These are phyloP conservation scores for Yponomeuta cagnagella DNA, from an alignment of 2,888 invertebrate genomes.

Conservation along the genomic window DNA sequence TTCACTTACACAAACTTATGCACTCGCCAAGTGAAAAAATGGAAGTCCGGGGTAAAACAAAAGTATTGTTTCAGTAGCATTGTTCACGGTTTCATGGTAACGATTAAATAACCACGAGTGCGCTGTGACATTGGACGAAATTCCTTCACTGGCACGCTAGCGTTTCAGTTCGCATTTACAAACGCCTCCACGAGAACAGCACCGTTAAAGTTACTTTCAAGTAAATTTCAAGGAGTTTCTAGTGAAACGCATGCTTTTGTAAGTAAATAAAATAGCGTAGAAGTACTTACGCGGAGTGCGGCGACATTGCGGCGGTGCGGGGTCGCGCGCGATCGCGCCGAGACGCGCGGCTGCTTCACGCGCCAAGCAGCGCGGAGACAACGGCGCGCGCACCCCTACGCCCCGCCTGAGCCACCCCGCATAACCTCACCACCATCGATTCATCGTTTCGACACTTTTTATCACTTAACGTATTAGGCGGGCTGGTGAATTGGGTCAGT, in stretches of 20 bases:
- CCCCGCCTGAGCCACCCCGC: slow-evolving; percentile 27
- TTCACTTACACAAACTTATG: too few species aligned
- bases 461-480: slow-evolving; percentile 36
- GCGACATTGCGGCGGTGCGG: slow-evolving; percentile 11
- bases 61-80: too few species aligned
- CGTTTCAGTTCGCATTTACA: not conserved
- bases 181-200: not conserved
- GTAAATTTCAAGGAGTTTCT: not conserved
- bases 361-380: slow-evolving; percentile 24
- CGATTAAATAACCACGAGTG: not conserved
- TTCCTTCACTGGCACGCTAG: not conserved
- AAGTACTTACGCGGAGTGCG: not conserved
- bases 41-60: too few species aligned
- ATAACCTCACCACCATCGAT: slow-evolving; percentile 45
- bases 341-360: not conserved
- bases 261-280: not conserved
- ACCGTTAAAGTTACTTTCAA: not conserved
- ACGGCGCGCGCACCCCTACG: slow-evolving; percentile 44
- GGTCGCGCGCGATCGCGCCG: not conserved
- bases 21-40: too few species aligned
- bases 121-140: not conserved
- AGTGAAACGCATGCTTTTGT: not conserved
- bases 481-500: slow-evolving; percentile 35
- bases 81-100: not conserved
- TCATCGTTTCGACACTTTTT: slow-evolving; percentile 44